These are phyloP conservation scores for Gymnogyps californianus DNA, from an alignment of 2,113 vertebrate species.

Conservation along the genomic window DNA sequence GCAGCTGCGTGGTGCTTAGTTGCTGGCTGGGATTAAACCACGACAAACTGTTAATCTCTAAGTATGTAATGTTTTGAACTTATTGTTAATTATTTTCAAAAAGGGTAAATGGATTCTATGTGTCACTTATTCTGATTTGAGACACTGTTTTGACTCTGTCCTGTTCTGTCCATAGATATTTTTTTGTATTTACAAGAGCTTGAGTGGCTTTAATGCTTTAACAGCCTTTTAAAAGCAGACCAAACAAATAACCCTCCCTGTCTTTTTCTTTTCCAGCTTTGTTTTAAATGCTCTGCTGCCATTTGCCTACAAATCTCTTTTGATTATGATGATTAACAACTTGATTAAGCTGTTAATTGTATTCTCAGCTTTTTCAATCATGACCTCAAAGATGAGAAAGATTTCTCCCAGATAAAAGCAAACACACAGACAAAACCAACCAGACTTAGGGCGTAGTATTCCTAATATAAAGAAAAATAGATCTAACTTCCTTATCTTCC, in stretches of 20 bases:
- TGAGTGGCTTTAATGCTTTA: neutral
- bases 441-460: neutral
- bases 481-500: neutral
- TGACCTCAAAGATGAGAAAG: neutral
- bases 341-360: neutral
- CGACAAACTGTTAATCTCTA: neutral
- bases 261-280: neutral
- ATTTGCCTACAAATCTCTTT: neutral
- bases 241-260: neutral
- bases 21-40: too few species aligned
- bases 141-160: neutral
- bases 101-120: neutral
- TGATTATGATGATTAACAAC: neutral
- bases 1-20: too few species aligned
- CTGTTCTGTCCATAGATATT: neutral
- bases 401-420: neutral
- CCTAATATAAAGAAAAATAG: neutral
- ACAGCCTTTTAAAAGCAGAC: neutral
- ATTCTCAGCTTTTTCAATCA: neutral
- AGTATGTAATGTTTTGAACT: neutral
- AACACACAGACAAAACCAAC: rapidly evolving
- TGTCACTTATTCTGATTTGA: neutral
- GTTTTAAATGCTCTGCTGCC: neutral
- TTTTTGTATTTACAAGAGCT: neutral
- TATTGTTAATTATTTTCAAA: neutral